Evolutionary conservation across 2,113 vertebrate genomes (phyloP).

Genomic region (Toxostoma redivivum): DNA sequence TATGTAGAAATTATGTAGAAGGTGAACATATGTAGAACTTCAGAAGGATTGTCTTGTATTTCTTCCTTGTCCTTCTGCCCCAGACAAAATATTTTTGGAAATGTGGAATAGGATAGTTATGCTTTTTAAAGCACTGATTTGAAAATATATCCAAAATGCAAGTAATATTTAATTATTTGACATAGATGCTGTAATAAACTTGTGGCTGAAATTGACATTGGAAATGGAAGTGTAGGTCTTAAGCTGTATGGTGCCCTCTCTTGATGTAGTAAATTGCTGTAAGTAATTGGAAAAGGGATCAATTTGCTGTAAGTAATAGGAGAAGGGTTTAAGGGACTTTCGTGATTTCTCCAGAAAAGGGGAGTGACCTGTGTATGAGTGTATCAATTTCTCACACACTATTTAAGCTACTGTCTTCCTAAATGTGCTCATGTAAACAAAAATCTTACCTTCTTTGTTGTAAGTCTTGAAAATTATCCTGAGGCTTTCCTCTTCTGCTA

Average conservation of each 20-base stretch:
- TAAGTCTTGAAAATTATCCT: background rate
- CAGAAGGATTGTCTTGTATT: rapidly evolving
- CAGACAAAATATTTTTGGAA: background rate
- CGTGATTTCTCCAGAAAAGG: background rate
- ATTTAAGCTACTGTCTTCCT: background rate
- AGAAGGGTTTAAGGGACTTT: background rate
- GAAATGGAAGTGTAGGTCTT: background rate
- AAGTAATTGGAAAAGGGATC: background rate
- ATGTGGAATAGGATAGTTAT: background rate
- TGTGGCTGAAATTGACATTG: background rate
- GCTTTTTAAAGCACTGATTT: background rate
- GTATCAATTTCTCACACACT: background rate
- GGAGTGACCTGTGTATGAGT: background rate
- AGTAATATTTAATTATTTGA: background rate
- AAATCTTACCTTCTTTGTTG: background rate
- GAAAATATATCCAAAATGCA: background rate
- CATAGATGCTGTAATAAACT: background rate
- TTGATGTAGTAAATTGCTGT: background rate
- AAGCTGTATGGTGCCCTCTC: background rate
- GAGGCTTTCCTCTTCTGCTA: background rate
- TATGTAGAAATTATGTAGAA: no score
- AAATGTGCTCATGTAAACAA: background rate
- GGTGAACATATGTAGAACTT: background rate
- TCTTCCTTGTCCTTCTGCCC: background rate
- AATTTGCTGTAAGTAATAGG: background rate